Percentiles rank a stretch among this genome's conserved stretches.
Conservation (phyloP, 2,113 vertebrate species). For the Copsychus sechellarum region DNA sequence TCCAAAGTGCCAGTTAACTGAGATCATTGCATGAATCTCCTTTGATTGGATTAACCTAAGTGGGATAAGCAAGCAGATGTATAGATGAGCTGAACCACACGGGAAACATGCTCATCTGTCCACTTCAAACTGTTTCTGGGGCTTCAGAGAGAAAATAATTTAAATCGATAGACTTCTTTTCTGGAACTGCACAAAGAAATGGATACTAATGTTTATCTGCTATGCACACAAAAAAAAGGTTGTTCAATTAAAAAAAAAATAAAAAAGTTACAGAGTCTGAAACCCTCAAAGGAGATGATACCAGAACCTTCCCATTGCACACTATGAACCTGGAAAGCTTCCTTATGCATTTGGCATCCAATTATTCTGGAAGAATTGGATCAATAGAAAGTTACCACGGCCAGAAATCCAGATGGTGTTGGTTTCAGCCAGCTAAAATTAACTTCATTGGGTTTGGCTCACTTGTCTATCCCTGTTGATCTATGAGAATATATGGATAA, state of each 20-base stretch:
- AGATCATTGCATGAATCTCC: background rate
- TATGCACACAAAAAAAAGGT: background rate
- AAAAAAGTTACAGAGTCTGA: background rate
- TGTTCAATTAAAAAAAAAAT: background rate
- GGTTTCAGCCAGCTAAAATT: slow-evolving; percentile 65
- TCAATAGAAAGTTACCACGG: slow-evolving; percentile 60
- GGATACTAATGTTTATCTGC: background rate
- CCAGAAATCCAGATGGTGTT: slow-evolving; percentile 66
- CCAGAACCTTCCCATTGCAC: background rate
- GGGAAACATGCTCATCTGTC: background rate
- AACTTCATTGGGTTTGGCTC: slow-evolving; percentile 50
- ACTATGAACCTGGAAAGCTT: background rate
- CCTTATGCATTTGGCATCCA: background rate
- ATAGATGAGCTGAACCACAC: background rate
- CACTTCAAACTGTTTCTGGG: background rate
- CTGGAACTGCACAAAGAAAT: background rate
- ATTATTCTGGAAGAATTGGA: slow-evolving; percentile 25
- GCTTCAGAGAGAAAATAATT: background rate
- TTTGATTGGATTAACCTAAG: background rate
- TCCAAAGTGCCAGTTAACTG: background rate
- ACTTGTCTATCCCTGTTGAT: slow-evolving; percentile 46
- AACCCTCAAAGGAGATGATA: background rate
- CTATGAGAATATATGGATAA: slow-evolving; percentile 55
- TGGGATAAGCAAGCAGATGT: background rate
- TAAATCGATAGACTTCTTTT: background rate